A percentile compares a stretch with the other conserved stretches of the same genome.
These are phyloP conservation scores for Stratiolaelaps scimitus DNA, from an alignment of 1,140 invertebrate species.

Conservation along the genomic window DNA sequence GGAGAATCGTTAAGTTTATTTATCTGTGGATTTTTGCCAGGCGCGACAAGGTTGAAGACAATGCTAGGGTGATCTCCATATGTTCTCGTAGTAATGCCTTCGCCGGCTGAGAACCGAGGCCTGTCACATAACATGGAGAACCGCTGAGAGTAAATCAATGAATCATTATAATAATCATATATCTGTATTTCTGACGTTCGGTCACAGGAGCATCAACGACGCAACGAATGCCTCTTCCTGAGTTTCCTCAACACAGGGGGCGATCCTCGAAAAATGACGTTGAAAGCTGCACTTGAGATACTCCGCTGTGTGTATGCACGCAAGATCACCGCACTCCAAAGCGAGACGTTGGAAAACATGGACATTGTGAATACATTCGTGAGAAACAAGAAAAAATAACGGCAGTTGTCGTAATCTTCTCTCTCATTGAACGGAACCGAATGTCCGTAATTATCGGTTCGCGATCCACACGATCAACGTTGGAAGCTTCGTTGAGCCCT, in stretches of 20 bases:
- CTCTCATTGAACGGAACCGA: too few species aligned
- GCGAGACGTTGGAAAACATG: not conserved
- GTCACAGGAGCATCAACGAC: conserved; percentile 23
- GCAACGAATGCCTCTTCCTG: conserved; percentile 14
- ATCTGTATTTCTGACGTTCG: not conserved
- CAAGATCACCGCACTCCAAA: not conserved
- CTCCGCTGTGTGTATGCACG: not conserved
- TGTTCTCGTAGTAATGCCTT: not conserved
- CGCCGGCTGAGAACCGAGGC: not conserved
- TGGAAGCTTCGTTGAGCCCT: too few species aligned
- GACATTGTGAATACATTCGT: not conserved
- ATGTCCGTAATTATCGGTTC: too few species aligned
- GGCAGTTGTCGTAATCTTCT: too few species aligned
- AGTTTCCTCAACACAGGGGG: not conserved
- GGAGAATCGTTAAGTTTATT: not conserved
- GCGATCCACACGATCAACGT: too few species aligned
- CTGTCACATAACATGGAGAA: not conserved
- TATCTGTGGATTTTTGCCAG: not conserved
- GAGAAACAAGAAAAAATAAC: not conserved
- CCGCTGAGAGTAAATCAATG: not conserved
- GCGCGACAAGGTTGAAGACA: not conserved
- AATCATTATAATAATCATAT: not conserved
- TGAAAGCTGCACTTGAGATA: conserved; percentile 5
- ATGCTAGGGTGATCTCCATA: not conserved
- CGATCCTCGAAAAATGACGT: not conserved